These are phyloP conservation scores for Theodoxus fluviatilis DNA, from an alignment of 2,888 invertebrate genomes.

Conservation along the genomic window DNA sequence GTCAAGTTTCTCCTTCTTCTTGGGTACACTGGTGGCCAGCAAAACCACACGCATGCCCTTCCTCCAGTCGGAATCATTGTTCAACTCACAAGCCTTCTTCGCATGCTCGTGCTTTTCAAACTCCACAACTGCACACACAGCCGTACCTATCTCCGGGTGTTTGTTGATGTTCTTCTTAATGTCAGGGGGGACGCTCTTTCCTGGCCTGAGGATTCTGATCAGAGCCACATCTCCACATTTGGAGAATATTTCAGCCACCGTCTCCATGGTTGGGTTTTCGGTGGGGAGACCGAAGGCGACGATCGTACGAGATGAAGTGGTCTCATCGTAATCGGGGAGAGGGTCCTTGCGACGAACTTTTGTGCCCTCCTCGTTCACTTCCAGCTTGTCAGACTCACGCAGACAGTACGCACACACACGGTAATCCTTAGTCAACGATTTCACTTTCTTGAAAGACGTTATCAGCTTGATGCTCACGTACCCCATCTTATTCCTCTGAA, in stretches of 20 bases:
- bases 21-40: constrained; percentile 52
- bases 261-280: constrained; percentile 85
- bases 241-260: constrained; percentile 88
- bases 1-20: constrained; percentile 43
- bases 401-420: constrained; percentile 88
- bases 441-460: constrained; percentile 93
- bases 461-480: constrained; percentile 93
- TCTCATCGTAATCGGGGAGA: constrained; percentile 88
- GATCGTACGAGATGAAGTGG: constrained; percentile 88
- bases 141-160: constrained; percentile 84
- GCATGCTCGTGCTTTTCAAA: constrained; percentile 88
- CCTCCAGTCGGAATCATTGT: constrained; percentile 61
- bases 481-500: constrained; percentile 92
- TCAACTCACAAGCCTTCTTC: constrained; percentile 76
- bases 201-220: constrained; percentile 85
- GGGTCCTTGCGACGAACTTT: constrained; percentile 86
- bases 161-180: constrained; percentile 89
- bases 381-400: constrained; percentile 78
- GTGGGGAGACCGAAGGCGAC: constrained; percentile 86
- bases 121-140: constrained; percentile 86
- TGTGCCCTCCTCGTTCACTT: constrained; percentile 89
- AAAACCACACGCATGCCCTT: constrained; percentile 63
- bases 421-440: constrained; percentile 93
- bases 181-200: constrained; percentile 88
- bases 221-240: constrained; percentile 88